phyloP scores from a whole-genome alignment of 2,888 invertebrate genomes.

The Philhelius pedissequus region DNA sequence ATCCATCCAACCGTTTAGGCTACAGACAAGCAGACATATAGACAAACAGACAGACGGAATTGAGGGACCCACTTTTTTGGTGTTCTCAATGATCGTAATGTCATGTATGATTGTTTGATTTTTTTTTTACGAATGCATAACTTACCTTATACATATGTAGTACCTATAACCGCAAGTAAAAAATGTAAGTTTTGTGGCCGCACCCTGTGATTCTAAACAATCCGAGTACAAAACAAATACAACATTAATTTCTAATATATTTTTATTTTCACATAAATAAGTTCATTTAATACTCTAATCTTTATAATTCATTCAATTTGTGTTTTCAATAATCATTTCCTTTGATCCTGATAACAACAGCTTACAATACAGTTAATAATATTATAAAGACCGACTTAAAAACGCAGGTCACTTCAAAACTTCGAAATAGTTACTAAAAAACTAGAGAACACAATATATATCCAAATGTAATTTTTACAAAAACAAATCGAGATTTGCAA shows the following conservation, averaged over 20 bases:
- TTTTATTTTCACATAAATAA: background rate
- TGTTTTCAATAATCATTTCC: conserved; percentile 12
- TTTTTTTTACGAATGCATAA: too few species aligned
- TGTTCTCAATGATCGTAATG: too few species aligned
- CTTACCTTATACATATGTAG: too few species aligned
- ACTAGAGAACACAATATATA: conserved; percentile 37
- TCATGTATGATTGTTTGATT: too few species aligned
- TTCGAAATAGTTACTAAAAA: conserved; percentile 7
- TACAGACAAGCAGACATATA: too few species aligned
- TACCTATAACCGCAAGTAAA: too few species aligned
- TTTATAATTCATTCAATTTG: background rate
- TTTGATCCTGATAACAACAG: conserved; percentile 3
- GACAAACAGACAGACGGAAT: too few species aligned
- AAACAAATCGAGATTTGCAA: background rate
- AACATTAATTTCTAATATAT: background rate
- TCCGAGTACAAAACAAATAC: background rate
- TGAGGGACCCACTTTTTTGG: too few species aligned
- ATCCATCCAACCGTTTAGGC: too few species aligned
- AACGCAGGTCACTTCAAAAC: conserved; percentile 32
- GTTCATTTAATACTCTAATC: background rate
- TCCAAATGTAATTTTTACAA: background rate
- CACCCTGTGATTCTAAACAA: too few species aligned
- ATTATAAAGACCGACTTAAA: conserved; percentile 31
- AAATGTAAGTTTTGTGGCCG: too few species aligned
- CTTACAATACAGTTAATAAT: background rate